Evolutionary conservation across 2,888 invertebrate genomes (phyloP).

Genomic region (Gasteruption jaculator): DNA sequence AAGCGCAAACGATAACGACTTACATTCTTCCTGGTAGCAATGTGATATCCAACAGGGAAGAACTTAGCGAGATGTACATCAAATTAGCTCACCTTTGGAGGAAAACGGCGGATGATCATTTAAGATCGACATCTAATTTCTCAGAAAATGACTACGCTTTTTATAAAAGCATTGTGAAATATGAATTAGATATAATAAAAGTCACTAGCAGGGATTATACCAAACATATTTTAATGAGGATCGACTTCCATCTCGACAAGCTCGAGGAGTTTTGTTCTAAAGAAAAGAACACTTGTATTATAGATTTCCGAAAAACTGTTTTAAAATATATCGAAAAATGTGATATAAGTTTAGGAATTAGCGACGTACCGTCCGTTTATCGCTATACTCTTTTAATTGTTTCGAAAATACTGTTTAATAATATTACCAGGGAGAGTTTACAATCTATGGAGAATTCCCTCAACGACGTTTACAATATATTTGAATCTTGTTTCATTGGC

Average conservation of each 20-base stretch:
- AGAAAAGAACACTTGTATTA: conserved; percentile 7
- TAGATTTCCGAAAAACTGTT: conserved; percentile 20
- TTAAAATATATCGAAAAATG: conserved; percentile 18
- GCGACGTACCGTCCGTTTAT: too few species aligned
- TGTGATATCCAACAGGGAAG: too few species aligned
- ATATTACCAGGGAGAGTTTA: conserved; percentile 11
- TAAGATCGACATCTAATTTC: conserved; percentile 9
- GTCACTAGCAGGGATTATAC: conserved; percentile 15
- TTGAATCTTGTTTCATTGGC: conserved; percentile 16
- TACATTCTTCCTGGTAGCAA: conserved; percentile 26
- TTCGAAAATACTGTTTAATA: conserved; percentile 15
- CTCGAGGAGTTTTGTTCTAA: conserved; percentile 13
- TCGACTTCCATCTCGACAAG: conserved; percentile 22
- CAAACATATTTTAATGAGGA: conserved; percentile 21
- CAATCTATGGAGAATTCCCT: neutral
- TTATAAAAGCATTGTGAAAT: conserved; percentile 19
- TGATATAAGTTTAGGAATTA: too few species aligned
- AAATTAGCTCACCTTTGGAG: conserved; percentile 3
- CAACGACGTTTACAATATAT: conserved; percentile 13
- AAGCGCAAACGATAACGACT: conserved; percentile 31
- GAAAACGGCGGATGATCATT: conserved; percentile 14
- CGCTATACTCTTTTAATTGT: conserved; percentile 20
- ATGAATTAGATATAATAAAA: conserved; percentile 23
- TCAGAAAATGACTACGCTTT: conserved; percentile 6
- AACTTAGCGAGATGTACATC: too few species aligned